Conservation (phyloP, 2,888 invertebrate species). For the Theodoxus fluviatilis region DNA sequence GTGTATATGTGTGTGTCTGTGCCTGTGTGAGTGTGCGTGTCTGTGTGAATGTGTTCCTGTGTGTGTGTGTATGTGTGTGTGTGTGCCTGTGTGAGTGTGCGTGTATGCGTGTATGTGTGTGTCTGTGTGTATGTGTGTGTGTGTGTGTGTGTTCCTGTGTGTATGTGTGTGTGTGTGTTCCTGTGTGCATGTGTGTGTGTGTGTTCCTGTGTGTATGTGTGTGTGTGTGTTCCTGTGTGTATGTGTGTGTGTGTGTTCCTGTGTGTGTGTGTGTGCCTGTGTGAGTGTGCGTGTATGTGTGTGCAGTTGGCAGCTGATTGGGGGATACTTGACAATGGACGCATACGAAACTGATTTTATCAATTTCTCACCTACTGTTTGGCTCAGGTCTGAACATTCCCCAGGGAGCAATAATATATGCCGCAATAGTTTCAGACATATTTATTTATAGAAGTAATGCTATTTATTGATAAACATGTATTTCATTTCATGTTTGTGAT, state of each 20-base stretch:
- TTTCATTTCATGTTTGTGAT: too few species aligned
- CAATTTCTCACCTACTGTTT: too few species aligned
- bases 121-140: conserved; percentile 5
- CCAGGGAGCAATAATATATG: too few species aligned
- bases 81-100: conserved; percentile 1
- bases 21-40: neutral
- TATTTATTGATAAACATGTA: too few species aligned
- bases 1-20: neutral
- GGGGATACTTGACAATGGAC: too few species aligned
- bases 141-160: neutral
- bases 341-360: too few species aligned
- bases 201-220: neutral
- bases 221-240: neutral
- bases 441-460: too few species aligned
- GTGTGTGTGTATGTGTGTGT: conserved; percentile 6
- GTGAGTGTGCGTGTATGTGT: conserved; percentile 11
- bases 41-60: too few species aligned
- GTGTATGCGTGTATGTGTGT: neutral
- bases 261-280: conserved; percentile 13
- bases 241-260: conserved; percentile 6
- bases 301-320: neutral
- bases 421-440: too few species aligned
- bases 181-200: conserved; percentile 9
- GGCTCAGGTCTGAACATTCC: too few species aligned
- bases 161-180: neutral